Evolutionary conservation across 2,113 vertebrate genomes (phyloP), one percentile per base, ranked within the genome.

Genomic region (Agelaius phoeniceus): DNA sequence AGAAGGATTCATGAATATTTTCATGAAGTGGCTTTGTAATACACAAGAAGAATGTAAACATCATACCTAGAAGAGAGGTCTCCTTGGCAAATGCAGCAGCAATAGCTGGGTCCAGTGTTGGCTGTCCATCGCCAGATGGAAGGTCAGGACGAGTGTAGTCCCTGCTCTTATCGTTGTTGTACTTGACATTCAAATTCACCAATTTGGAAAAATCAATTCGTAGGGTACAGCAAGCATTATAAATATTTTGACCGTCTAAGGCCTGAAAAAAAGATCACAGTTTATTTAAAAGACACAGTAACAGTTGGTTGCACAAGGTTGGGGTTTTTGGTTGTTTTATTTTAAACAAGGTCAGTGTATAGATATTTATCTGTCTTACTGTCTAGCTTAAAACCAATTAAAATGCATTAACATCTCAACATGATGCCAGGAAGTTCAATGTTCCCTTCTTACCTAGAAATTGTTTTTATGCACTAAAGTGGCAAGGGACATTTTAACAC

Each of bases 131-230:
- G 9, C 99, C 99, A 43, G 99, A 99, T 0, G 99, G 99, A 87
- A 99, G 99, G 95, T 99, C 99, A 18, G 99, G 92, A 89, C 99
- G 98, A 15, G 99, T 99, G 96, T 99, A 99, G 96, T 99, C 99
- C 30, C 99, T 99, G 95, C 99, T 99, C 98, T 99, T 99, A 96
- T 99, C 99, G 2, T 99, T 99, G 98, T 99, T 99, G 98, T 99
- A 99, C 96, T 99, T 99, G 61, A 99, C 99, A 92, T 99, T 99
- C 90, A 99, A 98, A 97, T 99, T 99, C 95, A 99, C 99, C 97
- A 99, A 97, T 97, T 99, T 99, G 91, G 99, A 99, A 98, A 99
- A 99, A 98, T 99, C 99, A 93, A 99, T 99, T 90, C 99, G 98
- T 66, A 99, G 98, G 1, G 99, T 99, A 98, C 99, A 99, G 96